phyloP scores from a whole-genome alignment of 1,140 invertebrate species.

The Drosophila seguyi region DNA sequence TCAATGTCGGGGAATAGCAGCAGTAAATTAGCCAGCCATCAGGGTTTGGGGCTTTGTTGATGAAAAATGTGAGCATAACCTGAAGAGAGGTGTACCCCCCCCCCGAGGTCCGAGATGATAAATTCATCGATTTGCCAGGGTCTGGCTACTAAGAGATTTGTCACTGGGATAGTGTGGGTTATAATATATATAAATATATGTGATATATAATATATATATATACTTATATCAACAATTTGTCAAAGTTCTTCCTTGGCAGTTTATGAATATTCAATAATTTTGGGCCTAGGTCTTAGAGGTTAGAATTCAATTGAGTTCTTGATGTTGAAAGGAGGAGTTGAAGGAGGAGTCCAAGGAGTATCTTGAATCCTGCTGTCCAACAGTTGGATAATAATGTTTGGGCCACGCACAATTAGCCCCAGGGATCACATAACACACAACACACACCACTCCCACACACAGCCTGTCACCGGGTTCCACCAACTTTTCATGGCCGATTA shows the following conservation, averaged over 20 bases:
- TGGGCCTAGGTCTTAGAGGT: background rate
- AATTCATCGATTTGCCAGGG: slow-evolving; percentile 58
- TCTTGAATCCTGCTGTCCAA: background rate
- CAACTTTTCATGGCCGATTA: slow-evolving; percentile 7
- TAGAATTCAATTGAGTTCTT: slow-evolving; percentile 14
- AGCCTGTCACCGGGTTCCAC: background rate
- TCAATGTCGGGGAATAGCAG: slow-evolving; percentile 10
- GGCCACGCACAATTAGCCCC: slow-evolving; percentile 28
- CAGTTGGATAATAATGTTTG: slow-evolving; percentile 8
- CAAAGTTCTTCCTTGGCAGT: background rate
- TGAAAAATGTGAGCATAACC: slow-evolving; percentile 37
- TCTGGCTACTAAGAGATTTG: slow-evolving; percentile 5
- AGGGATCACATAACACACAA: background rate
- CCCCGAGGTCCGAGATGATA: slow-evolving; percentile 12
- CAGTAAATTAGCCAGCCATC: slow-evolving; percentile 47
- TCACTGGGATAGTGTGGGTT: background rate
- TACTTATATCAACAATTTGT: slow-evolving; percentile 14
- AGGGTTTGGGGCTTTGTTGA: slow-evolving; percentile 2
- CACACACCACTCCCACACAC: slow-evolving; percentile 7
- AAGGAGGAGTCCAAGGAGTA: no score
- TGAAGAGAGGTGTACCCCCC: background rate
- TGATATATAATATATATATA: background rate
- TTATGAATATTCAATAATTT: slow-evolving; percentile 44
- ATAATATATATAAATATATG: background rate
- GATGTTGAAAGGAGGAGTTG: background rate